These are phyloP conservation scores for Zygaena filipendulae DNA, from an alignment of 2,888 invertebrate species.

Conservation along the genomic window DNA sequence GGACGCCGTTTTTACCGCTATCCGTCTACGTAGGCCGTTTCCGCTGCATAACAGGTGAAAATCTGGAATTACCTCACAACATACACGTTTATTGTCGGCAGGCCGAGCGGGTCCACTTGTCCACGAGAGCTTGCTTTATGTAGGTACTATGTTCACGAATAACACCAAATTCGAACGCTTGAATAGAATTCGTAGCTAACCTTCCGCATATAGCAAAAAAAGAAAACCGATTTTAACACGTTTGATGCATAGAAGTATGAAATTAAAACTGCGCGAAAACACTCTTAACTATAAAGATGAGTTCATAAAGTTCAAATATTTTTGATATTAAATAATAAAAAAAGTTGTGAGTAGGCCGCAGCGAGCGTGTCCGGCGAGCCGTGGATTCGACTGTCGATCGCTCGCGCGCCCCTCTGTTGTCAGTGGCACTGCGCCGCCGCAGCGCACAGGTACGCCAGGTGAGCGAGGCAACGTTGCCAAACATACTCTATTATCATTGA, in stretches of 20 bases:
- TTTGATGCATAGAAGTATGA: slow-evolving; percentile 10
- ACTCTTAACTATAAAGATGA: too few species aligned
- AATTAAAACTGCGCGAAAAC: slow-evolving; percentile 8
- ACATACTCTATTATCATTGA: slow-evolving; percentile 64
- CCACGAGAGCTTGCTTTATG: slow-evolving; percentile 19
- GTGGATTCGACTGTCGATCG: slow-evolving; percentile 48
- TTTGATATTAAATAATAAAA: slow-evolving; percentile 22
- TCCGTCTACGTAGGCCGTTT: slow-evolving; percentile 61
- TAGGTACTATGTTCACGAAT: slow-evolving; percentile 32
- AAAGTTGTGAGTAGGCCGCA: slow-evolving; percentile 27
- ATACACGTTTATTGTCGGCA: too few species aligned
- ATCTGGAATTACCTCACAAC: slow-evolving; percentile 58
- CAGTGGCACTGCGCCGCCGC: slow-evolving; percentile 64
- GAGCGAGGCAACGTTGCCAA: slow-evolving; percentile 64
- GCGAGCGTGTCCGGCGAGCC: slow-evolving; percentile 48
- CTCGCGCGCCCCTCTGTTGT: slow-evolving; percentile 56
- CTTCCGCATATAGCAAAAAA: too few species aligned
- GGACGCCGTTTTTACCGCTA: slow-evolving; percentile 63
- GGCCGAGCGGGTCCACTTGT: slow-evolving; percentile 26
- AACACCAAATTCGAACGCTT: slow-evolving; percentile 28
- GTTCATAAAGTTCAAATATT: too few species aligned
- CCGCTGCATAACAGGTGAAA: slow-evolving; percentile 58
- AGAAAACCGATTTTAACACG: too few species aligned
- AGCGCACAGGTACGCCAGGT: slow-evolving; percentile 66
- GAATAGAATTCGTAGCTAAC: too few species aligned